Conservation (phyloP, 2,797 vertebrate genomes). For the Intellagama lesueurii region DNA sequence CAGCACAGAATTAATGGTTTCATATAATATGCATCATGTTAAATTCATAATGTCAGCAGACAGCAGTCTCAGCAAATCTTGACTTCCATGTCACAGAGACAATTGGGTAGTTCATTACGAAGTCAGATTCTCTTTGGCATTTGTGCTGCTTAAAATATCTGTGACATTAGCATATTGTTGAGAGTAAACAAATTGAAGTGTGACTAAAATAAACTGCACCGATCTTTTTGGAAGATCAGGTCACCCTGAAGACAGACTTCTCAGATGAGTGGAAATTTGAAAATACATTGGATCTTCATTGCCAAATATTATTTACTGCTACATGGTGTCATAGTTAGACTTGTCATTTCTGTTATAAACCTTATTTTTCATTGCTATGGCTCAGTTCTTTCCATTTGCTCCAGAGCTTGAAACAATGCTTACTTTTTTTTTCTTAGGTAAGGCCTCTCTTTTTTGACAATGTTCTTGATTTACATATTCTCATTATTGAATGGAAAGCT, state of each 20-base stretch:
- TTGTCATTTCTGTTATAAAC: slow-evolving; percentile 26
- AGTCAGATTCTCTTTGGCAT: slow-evolving; percentile 18
- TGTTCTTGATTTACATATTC: neutral
- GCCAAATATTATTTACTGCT: slow-evolving; percentile 21
- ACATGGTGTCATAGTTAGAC: neutral
- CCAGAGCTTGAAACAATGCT: neutral
- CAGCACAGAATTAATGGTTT: slow-evolving; percentile 17
- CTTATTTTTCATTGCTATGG: neutral
- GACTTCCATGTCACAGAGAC: slow-evolving; percentile 1
- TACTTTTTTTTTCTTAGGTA: neutral
- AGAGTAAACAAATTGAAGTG: neutral
- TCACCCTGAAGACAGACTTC: slow-evolving; percentile 23
- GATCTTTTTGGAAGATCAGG: slow-evolving; percentile 31
- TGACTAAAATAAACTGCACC: slow-evolving; percentile 15
- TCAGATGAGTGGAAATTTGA: slow-evolving; percentile 8
- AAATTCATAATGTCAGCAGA: slow-evolving; percentile 17
- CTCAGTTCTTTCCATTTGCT: slow-evolving; percentile 18
- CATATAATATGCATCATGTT: slow-evolving; percentile 19
- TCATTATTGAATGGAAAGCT: neutral
- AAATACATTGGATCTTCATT: neutral
- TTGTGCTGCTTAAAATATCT: slow-evolving; percentile 37
- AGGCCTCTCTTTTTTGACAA: neutral
- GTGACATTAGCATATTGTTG: slow-evolving; percentile 22
- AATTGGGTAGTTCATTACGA: slow-evolving; percentile 26
- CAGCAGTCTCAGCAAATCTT: slow-evolving; percentile 22